Base-by-base conservation (phyloP, 92 coral and sea anemone species). In the Heliopora coerulea region DNA sequence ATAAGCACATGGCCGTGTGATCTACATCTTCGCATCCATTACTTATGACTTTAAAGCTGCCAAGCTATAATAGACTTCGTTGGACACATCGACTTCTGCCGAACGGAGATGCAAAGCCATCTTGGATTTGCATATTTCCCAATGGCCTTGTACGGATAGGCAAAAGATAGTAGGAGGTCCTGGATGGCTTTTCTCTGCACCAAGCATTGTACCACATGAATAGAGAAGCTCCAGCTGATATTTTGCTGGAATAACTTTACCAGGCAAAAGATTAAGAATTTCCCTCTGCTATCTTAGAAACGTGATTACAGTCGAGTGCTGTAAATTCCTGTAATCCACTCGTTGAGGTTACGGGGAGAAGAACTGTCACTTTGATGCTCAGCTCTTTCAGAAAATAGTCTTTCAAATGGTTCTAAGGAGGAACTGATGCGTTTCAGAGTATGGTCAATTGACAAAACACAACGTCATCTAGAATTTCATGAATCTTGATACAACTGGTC, bases 41-140 rank as follows among this genome's bases (percentile, higher is more conserved):
- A 86, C 86, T 58, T 62, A 79, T 10, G 91, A 81, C 0, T 84
- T 81, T 10, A 89, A 77, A 21, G 91, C 82, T n/a, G 78, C 76
- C 39, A 86, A 3, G 18, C 39, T 68, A 4, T 3, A 68, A 17
- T 68, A 42, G 21, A 59, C 75, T 26, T 59, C 28, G 19, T 14
- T 49, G 59, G 23, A 46, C 5, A 29, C 75, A 30, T 49, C 59
- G n/a, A 68, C 61, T n/a, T 61, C 75, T 19, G 75, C 75, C 44
- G 74, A 25, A 68, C 49, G 10, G 32, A 13, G 1, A 24, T 46
- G 37, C 59, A 46, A 13, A 68, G 20, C 74, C 74, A 68, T 27
- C 74, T 46, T 46, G 74, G 15, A 14, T 46, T 68, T 39, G 74
- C 49, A 18, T 68, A 59, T 10, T 59, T 68, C 27, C 74, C 59